A percentile compares a stretch with the other conserved stretches of the same genome.
phyloP scores from a whole-genome alignment of 2,113 vertebrate genomes.

The Marmota flaviventris region DNA sequence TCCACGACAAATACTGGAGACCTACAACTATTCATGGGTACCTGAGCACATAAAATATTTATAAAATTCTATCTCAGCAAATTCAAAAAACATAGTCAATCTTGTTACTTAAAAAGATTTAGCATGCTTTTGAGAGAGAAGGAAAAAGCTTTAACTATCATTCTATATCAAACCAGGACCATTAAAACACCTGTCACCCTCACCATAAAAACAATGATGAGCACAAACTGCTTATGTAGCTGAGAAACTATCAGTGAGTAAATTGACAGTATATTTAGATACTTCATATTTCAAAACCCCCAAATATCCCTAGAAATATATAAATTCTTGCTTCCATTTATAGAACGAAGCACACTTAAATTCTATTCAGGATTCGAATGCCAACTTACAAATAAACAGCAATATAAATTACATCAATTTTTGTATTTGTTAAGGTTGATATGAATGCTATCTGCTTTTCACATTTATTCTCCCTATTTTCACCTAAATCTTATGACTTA shows the following conservation, averaged over 20 bases:
- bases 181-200: conserved; percentile 67
- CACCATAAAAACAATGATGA: conserved; percentile 45
- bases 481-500: neutral
- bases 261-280: conserved; percentile 39
- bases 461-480: neutral
- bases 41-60: conserved; percentile 65
- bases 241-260: conserved; percentile 10
- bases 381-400: neutral
- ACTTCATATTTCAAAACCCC: neutral
- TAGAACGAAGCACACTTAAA: conserved; percentile 2
- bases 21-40: neutral
- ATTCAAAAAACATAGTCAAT: conserved; percentile 63
- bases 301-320: neutral
- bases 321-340: neutral
- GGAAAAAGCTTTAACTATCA: conserved; percentile 61
- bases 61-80: conserved; percentile 71
- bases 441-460: neutral
- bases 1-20: conserved; percentile 10
- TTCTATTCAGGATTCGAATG: conserved; percentile 14
- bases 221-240: conserved; percentile 37
- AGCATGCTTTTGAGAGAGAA: conserved; percentile 60
- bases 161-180: conserved; percentile 60
- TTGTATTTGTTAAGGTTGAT: neutral
- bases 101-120: conserved; percentile 76
- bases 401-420: neutral